Percentiles rank a stretch among this genome's conserved stretches.
These are phyloP conservation scores for Gastrophryne carolinensis DNA, from an alignment of 2,797 vertebrate genomes.

Conservation along the genomic window DNA sequence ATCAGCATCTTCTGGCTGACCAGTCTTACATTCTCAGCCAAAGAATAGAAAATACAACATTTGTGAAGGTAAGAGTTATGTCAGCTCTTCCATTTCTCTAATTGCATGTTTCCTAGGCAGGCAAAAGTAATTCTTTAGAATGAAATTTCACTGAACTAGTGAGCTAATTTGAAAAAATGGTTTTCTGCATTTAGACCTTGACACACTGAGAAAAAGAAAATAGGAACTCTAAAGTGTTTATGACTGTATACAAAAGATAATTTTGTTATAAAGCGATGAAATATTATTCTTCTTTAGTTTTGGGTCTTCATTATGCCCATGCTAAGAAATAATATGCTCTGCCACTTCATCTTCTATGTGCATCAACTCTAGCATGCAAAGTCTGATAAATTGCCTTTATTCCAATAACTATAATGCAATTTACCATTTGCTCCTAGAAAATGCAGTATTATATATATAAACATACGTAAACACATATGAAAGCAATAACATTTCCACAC, in stretches of 20 bases:
- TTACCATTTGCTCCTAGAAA: constrained; percentile 34
- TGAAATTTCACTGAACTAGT: not conserved
- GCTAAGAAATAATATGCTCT: constrained; percentile 28
- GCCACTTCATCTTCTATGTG: constrained; percentile 42
- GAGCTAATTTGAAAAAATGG: not conserved
- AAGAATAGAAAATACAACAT: too few relatives aligned
- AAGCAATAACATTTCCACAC: constrained; percentile 6
- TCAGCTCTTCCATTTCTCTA: too few relatives aligned
- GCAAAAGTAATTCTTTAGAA: not conserved
- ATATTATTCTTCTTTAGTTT: constrained; percentile 14
- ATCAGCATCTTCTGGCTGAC: too few relatives aligned
- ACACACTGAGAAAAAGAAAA: not conserved
- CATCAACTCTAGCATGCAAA: constrained; percentile 46
- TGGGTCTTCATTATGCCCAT: constrained; percentile 12
- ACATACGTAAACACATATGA: constrained; percentile 8
- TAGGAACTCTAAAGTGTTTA: not conserved
- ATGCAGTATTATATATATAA: constrained; percentile 22
- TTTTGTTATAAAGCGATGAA: not conserved
- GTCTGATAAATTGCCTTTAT: constrained; percentile 54
- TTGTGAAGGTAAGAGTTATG: too few relatives aligned
- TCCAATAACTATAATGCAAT: constrained; percentile 54
- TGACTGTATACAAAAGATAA: constrained; percentile 3
- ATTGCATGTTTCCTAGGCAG: too few relatives aligned
- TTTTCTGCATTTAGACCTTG: not conserved
- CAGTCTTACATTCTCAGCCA: too few relatives aligned